A percentile compares a stretch with the other conserved stretches of the same genome.
phyloP scores from a whole-genome alignment of 1,140 invertebrate genomes.

The Luehdorfia chinensis region DNA sequence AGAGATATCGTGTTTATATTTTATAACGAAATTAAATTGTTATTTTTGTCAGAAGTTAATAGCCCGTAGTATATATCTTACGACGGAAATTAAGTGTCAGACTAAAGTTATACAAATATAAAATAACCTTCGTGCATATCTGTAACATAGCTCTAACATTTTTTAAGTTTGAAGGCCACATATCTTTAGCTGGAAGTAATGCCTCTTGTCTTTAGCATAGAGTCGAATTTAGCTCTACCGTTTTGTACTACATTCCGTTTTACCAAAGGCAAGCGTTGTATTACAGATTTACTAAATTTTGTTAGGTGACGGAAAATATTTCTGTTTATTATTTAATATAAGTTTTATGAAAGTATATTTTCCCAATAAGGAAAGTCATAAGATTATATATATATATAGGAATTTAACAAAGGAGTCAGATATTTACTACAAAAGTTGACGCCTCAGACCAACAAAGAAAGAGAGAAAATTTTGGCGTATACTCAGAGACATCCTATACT shows the following conservation, averaged over 20 bases:
- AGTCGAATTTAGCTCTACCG: conserved; percentile 34
- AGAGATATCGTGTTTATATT: neutral
- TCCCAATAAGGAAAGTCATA: no score
- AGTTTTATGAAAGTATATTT: no score
- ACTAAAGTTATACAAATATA: conserved; percentile 28
- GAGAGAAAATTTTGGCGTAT: no score
- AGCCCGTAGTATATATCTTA: conserved; percentile 20
- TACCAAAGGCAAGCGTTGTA: neutral
- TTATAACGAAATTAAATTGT: neutral
- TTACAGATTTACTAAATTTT: neutral
- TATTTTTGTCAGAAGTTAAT: conserved; percentile 6
- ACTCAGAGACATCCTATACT: no score
- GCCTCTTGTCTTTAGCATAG: conserved; percentile 31
- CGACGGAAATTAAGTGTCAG: conserved; percentile 28
- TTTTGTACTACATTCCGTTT: conserved; percentile 35
- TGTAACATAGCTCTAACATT: conserved; percentile 46
- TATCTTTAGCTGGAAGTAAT: conserved; percentile 24
- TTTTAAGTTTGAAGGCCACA: conserved; percentile 50
- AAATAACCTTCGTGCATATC: conserved; percentile 58
- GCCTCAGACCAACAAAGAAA: no score
- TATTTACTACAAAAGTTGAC: no score
- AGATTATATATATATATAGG: no score
- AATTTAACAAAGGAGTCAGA: no score
- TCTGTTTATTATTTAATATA: no score
- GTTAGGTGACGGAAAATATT: neutral